A percentile compares a stretch with the other conserved stretches of the same genome.
phyloP scores from a whole-genome alignment of 2,113 vertebrate genomes.

The Phaethon lepturus region DNA sequence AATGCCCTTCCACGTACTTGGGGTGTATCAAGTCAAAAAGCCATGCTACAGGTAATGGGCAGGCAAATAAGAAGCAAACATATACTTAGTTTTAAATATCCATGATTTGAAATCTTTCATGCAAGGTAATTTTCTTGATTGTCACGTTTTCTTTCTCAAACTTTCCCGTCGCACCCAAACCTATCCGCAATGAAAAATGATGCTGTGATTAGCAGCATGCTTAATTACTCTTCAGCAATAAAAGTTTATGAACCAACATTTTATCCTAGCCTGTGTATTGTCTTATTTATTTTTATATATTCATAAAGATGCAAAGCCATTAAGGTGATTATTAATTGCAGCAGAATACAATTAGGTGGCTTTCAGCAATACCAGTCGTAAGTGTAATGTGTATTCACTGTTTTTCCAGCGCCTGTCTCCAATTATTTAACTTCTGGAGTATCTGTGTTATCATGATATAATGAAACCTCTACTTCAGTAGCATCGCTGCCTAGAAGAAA shows the following conservation, averaged over 20 bases:
- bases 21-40: neutral
- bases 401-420: neutral
- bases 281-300: slow-evolving; percentile 56
- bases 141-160: neutral
- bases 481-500: neutral
- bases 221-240: slow-evolving; percentile 49
- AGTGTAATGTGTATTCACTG: neutral
- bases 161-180: neutral
- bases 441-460: slow-evolving; percentile 48
- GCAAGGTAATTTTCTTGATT: neutral
- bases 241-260: slow-evolving; percentile 47
- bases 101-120: neutral
- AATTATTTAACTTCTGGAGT: slow-evolving; percentile 39
- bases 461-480: slow-evolving; percentile 30
- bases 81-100: neutral
- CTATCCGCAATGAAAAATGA: slow-evolving; percentile 34
- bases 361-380: slow-evolving; percentile 29
- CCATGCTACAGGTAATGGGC: rapidly evolving
- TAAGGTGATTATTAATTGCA: slow-evolving; percentile 64
- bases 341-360: slow-evolving; percentile 45
- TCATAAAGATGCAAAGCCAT: slow-evolving; percentile 65
- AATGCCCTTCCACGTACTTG: neutral
- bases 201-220: slow-evolving; percentile 26
- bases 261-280: neutral
- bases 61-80: neutral